Percentiles rank a stretch among this genome's conserved stretches.
These are phyloP conservation scores for Zaprionus africanus DNA, from an alignment of 1,140 invertebrate genomes.

Conservation along the genomic window DNA sequence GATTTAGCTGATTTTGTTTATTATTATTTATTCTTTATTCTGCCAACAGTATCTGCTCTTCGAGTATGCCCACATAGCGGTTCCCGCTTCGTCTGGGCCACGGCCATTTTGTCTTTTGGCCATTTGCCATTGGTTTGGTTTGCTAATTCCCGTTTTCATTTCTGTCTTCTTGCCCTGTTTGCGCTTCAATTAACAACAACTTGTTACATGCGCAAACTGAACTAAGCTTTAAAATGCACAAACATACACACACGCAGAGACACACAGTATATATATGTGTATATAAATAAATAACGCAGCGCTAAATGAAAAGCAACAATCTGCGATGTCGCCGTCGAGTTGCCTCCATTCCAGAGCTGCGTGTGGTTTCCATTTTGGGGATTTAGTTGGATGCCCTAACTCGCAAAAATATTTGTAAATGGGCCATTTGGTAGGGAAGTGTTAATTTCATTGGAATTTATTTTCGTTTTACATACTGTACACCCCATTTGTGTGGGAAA, in stretches of 20 bases:
- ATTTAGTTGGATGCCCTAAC: constrained; percentile 14
- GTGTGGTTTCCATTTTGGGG: constrained; percentile 66
- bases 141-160: constrained; percentile 56
- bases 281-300: constrained; percentile 67
- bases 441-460: constrained; percentile 75
- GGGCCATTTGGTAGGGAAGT: constrained; percentile 53
- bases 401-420: constrained; percentile 27
- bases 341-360: constrained; percentile 17
- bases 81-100: constrained; percentile 14
- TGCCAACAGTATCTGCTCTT: constrained; percentile 6
- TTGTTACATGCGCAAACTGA: constrained; percentile 79
- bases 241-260: background rate
- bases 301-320: constrained; percentile 59
- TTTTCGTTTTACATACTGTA: constrained; percentile 49
- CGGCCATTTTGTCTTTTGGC: constrained; percentile 69
- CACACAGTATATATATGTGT: background rate
- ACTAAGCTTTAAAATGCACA: constrained; percentile 64
- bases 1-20: background rate
- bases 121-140: constrained; percentile 57
- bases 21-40: background rate
- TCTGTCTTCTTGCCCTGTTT: constrained; percentile 58
- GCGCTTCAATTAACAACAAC: constrained; percentile 79
- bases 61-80: no score
- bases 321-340: constrained; percentile 18
- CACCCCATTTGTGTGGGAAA: constrained; percentile 43